Base-by-base conservation (phyloP, 2,113 vertebrate genomes). In the Cepphus grylle region DNA sequence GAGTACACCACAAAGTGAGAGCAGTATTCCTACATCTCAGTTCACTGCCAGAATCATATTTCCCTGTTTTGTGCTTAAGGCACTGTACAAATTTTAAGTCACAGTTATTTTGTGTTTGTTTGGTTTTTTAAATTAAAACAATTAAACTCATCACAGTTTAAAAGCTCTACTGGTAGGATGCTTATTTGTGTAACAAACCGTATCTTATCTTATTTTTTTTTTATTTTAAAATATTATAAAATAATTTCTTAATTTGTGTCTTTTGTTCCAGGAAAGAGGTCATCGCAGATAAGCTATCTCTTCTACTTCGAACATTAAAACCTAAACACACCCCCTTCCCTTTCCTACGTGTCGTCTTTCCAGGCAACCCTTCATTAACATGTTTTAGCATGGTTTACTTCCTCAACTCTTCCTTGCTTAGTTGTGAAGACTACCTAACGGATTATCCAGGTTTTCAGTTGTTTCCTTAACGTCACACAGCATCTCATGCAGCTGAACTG, bases 321-420 rank as follows among this genome's bases (percentile, higher is more conserved):
- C 3, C 6, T 53, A 29, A 5, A 5, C 7, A 7, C 25, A 29
- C 5, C 16, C 23, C 0, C 4, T 5, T 22, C 23, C 6, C 20
- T 63, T 72, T 55, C 8, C 27, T 13, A 18, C 0, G 0, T 22
- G 8, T 53, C 45, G 25, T 26, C 43, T 77, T 96, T 77, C 27
- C 59, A 73, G 9, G 22, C 29, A 63, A n/a, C 15, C 8, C 12
- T 70, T 86, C 30, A 50, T 27, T 70, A 32, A 29, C 8, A 2
- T 22, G 5, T 16, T 73, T 83, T 47, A 72, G 20, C 17, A 20
- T 7, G 18, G 30, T 3, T 3, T 8, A 47, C 3, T 40, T 73
- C 30, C 20, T 89, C 26, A 25, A 25, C 19, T 30, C 17, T 55
- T 55, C 45, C 61, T 56, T 65, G 43, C 30, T 58, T 27, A 38